Evolutionary conservation across 2,113 vertebrate genomes (phyloP).

Genomic region (Coracopsis vasa): DNA sequence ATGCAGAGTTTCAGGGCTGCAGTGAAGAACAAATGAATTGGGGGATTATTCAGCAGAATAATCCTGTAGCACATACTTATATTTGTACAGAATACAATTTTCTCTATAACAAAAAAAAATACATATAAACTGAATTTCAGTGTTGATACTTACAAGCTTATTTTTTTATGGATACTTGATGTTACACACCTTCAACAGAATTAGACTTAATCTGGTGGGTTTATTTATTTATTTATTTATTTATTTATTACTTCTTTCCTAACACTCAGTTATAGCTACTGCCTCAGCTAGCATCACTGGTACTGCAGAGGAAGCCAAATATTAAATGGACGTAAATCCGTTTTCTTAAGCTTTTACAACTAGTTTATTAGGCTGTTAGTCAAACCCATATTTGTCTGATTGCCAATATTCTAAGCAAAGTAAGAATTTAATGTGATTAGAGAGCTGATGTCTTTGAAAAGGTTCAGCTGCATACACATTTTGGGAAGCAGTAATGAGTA

Average conservation of each 20-base stretch:
- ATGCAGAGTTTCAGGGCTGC: background rate
- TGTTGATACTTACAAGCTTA: background rate
- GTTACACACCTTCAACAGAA: background rate
- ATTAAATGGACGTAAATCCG: background rate
- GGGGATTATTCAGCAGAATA: conserved; percentile 8
- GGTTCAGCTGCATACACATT: background rate
- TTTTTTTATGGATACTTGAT: background rate
- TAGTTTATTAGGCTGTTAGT: background rate
- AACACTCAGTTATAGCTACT: background rate
- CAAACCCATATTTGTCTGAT: background rate
- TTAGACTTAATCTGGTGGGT: background rate
- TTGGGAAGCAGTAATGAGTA: background rate
- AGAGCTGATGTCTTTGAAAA: background rate
- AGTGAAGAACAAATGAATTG: background rate
- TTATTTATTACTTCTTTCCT: background rate
- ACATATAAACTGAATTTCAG: background rate
- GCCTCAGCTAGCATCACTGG: background rate
- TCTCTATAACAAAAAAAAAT: background rate
- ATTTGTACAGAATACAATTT: background rate
- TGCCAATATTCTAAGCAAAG: background rate
- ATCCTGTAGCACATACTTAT: background rate
- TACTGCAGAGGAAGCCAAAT: background rate
- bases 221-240: background rate
- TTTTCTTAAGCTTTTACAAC: background rate
- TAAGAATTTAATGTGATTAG: background rate